Evolutionary conservation across 1,140 invertebrate genomes (phyloP), one percentile per base, ranked within the genome.

Genomic region (Dreissena polymorpha): DNA sequence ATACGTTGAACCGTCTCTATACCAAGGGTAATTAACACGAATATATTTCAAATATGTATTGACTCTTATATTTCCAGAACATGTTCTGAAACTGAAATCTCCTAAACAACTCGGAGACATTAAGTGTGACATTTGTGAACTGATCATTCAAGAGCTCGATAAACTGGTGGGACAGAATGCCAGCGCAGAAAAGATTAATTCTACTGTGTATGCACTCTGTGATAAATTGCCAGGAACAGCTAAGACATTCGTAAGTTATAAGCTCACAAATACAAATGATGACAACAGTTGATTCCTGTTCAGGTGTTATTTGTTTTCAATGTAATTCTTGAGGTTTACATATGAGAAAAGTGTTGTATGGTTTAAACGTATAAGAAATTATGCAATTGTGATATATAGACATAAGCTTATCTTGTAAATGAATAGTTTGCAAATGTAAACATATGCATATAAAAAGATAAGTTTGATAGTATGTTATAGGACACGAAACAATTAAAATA

Each of bases 111-210:
- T 77, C 53, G 75, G 75, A 5, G 75, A 77, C 67, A 1, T 77
- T 1, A 68, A 77, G 55, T 77, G 75, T 53, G 75, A 77, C 8
- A 67, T 77, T n/a, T 77, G 75, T 29, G 64, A 77, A 50, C 65
- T 77, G 14, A 51, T 77, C 0, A 53, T 77, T 21, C 7, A 68
- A 12, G 64, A 23, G 12, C 10, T 68, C 6, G 75, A 77, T 39
- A 29, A 25, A 39, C 23, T 53, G 18, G 50, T 68, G 6, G 75
- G 75, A 55, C 14, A 75, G 57, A 75, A 77, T 21, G 75, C 75
- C 16, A 65, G 63, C 10, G 64, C 16, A 13, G 50, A 67, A 21
- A 51, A 77, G 29, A 77, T 77, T 5, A 77, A 77, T 21, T 6
- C 29, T 27, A 77, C 75, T 18, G 51, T 77, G 3, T 77, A 77